Conservation (phyloP, 2,113 vertebrate genomes). For the Dicrurus megarhynchus region DNA sequence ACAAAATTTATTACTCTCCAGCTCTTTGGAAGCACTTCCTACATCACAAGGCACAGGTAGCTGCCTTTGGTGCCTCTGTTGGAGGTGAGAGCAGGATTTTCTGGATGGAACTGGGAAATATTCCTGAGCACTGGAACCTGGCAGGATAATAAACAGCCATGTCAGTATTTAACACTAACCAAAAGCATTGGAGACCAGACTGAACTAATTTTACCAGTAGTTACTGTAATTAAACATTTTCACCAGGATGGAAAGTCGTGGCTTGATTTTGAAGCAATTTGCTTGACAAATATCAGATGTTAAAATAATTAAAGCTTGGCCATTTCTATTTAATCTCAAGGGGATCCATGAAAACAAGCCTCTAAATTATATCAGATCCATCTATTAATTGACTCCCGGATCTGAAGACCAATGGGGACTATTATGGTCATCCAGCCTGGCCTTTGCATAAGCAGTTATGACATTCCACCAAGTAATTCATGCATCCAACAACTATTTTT, state of each 20-base stretch:
- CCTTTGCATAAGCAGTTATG: not conserved
- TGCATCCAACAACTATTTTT: not conserved
- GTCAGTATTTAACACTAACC: constrained; percentile 33
- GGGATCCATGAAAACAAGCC: constrained; percentile 18
- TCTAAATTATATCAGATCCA: not conserved
- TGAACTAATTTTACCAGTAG: constrained; percentile 45
- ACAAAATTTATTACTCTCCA: not conserved
- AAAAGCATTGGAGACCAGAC: not conserved
- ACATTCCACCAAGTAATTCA: not conserved
- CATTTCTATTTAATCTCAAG: constrained; percentile 20
- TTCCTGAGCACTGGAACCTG: not conserved
- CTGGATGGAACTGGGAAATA: not conserved
- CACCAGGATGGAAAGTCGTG: not conserved
- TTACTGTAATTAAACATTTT: constrained; percentile 56
- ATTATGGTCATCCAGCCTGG: not conserved
- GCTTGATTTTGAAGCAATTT: constrained; percentile 22
- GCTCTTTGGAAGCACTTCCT: not conserved
- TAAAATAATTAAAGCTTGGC: constrained; percentile 31
- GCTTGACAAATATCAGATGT: constrained; percentile 54
- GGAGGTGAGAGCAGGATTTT: not conserved
- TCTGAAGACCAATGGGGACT: not conserved
- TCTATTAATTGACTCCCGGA: constrained; percentile 6
- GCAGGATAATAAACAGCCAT: not conserved
- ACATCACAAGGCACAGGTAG: not conserved
- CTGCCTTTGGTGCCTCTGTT: not conserved